These are phyloP conservation scores for Aselliscus stoliczkanus DNA, from an alignment of 2,797 vertebrate genomes.

Conservation along the genomic window DNA sequence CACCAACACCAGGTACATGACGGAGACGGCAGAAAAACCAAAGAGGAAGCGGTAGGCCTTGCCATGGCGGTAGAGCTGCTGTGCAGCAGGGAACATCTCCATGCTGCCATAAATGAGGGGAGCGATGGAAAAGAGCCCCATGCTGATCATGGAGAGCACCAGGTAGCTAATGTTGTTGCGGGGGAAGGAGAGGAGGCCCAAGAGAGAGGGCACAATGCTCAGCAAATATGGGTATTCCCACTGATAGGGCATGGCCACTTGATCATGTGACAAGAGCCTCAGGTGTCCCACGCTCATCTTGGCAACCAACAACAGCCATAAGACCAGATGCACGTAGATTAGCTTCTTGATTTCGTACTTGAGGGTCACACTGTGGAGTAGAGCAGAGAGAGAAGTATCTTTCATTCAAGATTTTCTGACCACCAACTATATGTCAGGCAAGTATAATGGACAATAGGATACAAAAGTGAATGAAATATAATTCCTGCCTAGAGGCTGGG, in stretches of 20 bases:
- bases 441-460: neutral
- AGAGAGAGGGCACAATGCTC: conserved; percentile 89
- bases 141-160: conserved; percentile 96
- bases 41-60: conserved; percentile 97
- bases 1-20: conserved; percentile 94
- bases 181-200: conserved; percentile 92
- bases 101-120: conserved; percentile 95
- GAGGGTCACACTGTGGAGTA: conserved; percentile 81
- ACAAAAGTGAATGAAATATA: neutral
- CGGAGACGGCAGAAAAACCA: conserved; percentile 91
- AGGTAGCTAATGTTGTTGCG: conserved; percentile 98
- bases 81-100: conserved; percentile 98
- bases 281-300: conserved; percentile 92
- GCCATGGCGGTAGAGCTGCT: conserved; percentile 95
- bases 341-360: conserved; percentile 95
- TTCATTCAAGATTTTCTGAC: conserved; percentile 50
- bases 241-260: conserved; percentile 93
- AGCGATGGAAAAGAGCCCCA: conserved; percentile 92
- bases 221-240: conserved; percentile 97
- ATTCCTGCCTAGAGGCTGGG: neutral
- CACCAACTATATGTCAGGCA: neutral
- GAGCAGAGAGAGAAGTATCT: conserved; percentile 48
- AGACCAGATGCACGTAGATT: conserved; percentile 89
- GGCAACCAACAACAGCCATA: conserved; percentile 90
- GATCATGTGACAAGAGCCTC: conserved; percentile 89